Evolutionary conservation across 2,113 vertebrate genomes (phyloP).

Genomic region (Tauraco erythrolophus): DNA sequence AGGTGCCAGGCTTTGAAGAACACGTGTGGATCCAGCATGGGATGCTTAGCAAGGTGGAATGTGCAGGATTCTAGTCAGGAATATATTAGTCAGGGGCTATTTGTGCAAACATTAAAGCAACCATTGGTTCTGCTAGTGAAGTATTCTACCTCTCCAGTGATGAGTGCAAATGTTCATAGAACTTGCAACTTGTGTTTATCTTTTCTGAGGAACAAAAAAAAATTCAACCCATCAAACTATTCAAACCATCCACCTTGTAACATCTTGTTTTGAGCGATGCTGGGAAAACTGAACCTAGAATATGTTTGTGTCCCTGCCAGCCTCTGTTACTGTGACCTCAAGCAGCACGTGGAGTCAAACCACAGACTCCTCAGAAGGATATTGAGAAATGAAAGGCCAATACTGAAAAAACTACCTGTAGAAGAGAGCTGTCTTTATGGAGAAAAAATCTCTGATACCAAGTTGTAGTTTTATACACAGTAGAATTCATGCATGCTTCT

Average conservation of each 20-base stretch:
- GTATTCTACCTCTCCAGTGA: neutral
- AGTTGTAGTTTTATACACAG: neutral
- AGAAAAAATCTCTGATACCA: neutral
- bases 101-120: slow-evolving; percentile 40
- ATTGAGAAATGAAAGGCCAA: neutral
- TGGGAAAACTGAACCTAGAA: neutral
- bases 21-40: neutral
- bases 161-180: neutral
- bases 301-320: neutral
- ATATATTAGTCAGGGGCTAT: slow-evolving; percentile 63
- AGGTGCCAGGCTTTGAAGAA: slow-evolving; percentile 7
- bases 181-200: neutral
- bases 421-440: neutral
- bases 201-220: neutral
- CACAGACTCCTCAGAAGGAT: neutral
- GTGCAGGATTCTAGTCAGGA: slow-evolving; percentile 17
- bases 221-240: neutral
- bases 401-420: neutral
- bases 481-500: neutral
- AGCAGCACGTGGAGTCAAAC: neutral
- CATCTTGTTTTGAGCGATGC: neutral
- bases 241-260: neutral
- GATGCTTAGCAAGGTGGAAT: slow-evolving; percentile 32
- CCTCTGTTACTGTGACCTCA: neutral
- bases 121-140: neutral